These are phyloP conservation scores for Mustela nigripes DNA, from an alignment of 2,113 vertebrate species.

Conservation along the genomic window DNA sequence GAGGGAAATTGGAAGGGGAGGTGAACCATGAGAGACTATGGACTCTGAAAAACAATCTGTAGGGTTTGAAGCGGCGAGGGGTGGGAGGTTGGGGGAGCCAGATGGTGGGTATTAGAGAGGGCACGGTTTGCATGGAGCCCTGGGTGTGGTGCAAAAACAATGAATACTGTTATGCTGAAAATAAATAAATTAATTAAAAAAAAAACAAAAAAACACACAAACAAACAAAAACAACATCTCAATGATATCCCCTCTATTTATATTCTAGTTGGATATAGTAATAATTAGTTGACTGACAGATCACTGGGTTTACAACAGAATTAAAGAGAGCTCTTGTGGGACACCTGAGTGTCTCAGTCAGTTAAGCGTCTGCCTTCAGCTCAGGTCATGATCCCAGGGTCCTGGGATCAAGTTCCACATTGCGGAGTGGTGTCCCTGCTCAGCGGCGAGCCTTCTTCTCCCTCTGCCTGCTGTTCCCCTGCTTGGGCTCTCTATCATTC, in stretches of 20 bases:
- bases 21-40: no score
- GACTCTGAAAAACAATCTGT: no score
- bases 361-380: not conserved
- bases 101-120: no score
- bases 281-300: not conserved
- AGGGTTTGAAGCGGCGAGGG: no score
- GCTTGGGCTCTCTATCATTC: not conserved
- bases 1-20: no score
- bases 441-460: not conserved
- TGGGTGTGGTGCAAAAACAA: no score
- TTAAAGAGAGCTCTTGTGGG: not conserved
- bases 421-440: not conserved
- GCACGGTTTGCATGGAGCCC: no score
- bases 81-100: no score
- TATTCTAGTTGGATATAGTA: not conserved
- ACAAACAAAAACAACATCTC: not conserved
- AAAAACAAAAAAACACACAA: no score
- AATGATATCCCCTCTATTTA: not conserved
- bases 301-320: not conserved
- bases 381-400: not conserved
- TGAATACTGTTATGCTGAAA: no score
- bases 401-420: not conserved
- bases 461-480: not conserved
- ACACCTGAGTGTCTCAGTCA: not conserved
- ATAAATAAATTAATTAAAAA: no score